Evolutionary conservation across 2,888 invertebrate genomes (phyloP).

Genomic region (Lasius platythorax): DNA sequence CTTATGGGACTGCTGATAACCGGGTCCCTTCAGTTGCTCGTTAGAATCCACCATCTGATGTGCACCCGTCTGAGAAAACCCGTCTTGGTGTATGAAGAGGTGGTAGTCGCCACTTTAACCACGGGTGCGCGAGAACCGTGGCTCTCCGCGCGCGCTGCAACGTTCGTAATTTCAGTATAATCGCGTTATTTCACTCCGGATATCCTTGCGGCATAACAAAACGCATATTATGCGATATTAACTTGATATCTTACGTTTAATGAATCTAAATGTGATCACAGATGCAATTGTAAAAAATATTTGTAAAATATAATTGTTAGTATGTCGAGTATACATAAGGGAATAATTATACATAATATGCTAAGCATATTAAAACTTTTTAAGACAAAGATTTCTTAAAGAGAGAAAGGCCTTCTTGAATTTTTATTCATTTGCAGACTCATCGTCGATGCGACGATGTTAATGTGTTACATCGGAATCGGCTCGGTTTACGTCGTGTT

Average conservation of each 20-base stretch:
- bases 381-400: not conserved
- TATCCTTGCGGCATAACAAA: not conserved
- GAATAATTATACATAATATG: not conserved
- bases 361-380: not conserved
- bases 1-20: conserved; percentile 74
- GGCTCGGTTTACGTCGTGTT: conserved; percentile 77
- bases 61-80: conserved; percentile 69
- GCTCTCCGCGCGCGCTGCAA: conserved; percentile 66
- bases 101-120: conserved; percentile 68
- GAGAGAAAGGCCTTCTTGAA: not conserved
- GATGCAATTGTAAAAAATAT: not conserved
- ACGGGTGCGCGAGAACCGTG: conserved; percentile 49
- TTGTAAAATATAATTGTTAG: not conserved
- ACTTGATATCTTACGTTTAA: conserved; percentile 1
- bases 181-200: conserved; percentile 29
- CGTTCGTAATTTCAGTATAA: conserved; percentile 63
- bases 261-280: not conserved
- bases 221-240: not conserved
- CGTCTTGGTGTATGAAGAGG: conserved; percentile 72
- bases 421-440: conserved; percentile 55
- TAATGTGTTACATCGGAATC: conserved; percentile 75
- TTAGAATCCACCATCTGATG: conserved; percentile 71
- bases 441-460: conserved; percentile 69
- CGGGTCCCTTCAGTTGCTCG: conserved; percentile 72
- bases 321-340: not conserved